A percentile compares a stretch with the other conserved stretches of the same genome.
Evolutionary conservation across 2,797 vertebrate genomes (phyloP).

Genomic region (Poeciliopsis paucimaculata): DNA sequence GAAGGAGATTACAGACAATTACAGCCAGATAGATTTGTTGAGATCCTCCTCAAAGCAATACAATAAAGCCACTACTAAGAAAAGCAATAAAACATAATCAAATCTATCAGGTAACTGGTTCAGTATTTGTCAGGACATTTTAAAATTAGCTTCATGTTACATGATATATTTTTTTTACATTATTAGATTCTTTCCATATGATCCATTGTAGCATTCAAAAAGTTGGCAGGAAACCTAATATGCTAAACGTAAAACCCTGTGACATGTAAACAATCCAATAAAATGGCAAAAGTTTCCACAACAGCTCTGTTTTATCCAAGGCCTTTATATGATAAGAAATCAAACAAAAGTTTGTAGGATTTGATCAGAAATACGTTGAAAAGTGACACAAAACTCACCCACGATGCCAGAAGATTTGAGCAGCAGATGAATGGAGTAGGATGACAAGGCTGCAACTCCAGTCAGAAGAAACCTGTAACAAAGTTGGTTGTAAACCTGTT

Average conservation of each 20-base stretch:
- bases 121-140: conserved; percentile 5
- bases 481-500: neutral
- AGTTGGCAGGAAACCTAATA: conserved; percentile 9
- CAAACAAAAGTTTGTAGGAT: neutral
- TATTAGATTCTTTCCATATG: neutral
- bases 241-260: conserved; percentile 1
- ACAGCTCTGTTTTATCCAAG: neutral
- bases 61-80: neutral
- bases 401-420: conserved; percentile 95
- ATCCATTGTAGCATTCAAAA: neutral
- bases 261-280: neutral
- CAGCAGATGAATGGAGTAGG: conserved; percentile 95
- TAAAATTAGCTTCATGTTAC: neutral
- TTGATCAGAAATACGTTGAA: neutral
- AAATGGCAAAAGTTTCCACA: neutral
- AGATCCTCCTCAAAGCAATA: conserved; percentile 8
- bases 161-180: neutral
- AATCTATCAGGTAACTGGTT: neutral
- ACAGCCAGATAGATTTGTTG: conserved; percentile 11
- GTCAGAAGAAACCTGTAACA: conserved; percentile 90
- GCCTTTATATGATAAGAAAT: neutral
- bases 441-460: conserved; percentile 89
- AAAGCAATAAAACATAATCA: neutral
- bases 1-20: conserved; percentile 43
- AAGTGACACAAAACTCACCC: conserved; percentile 77